phyloP scores from a whole-genome alignment of 2,113 vertebrate species.

The Triplophysa siluroides region DNA sequence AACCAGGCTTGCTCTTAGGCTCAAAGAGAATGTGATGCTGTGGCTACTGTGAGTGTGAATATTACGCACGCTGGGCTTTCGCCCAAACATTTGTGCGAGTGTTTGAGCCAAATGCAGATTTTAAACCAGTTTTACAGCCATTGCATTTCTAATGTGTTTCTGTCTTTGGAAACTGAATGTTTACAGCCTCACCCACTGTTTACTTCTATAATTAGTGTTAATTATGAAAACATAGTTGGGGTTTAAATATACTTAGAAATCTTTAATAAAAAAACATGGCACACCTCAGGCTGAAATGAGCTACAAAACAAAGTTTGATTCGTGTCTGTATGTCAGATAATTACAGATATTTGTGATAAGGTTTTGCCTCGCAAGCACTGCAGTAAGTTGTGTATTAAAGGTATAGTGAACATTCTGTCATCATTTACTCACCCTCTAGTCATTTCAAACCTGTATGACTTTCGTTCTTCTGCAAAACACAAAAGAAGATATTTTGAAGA shows the following conservation, averaged over 20 bases:
- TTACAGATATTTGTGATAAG: neutral
- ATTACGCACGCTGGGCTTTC: slow-evolving; percentile 27
- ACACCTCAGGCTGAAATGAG: neutral
- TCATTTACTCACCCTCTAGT: too few species aligned
- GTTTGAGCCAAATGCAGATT: neutral
- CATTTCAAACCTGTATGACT: too few species aligned
- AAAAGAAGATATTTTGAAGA: too few species aligned
- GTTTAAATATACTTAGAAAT: too few species aligned
- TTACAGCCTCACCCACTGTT: neutral
- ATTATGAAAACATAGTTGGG: neutral
- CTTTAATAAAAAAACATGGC: neutral
- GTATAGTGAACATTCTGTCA: too few species aligned
- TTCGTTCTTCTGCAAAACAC: too few species aligned
- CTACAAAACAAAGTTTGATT: neutral
- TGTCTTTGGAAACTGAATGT: slow-evolving; percentile 13
- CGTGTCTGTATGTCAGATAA: neutral
- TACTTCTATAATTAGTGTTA: slow-evolving; percentile 16
- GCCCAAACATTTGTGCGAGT: slow-evolving; percentile 23
- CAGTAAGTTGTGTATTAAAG: too few species aligned
- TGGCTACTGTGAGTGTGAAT: slow-evolving; percentile 17
- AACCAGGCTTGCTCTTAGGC: neutral
- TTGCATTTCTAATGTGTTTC: neutral
- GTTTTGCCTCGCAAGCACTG: too few species aligned
- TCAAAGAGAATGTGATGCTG: slow-evolving; percentile 14
- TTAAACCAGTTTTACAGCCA: neutral